phyloP scores from a whole-genome alignment of 2,888 invertebrate species.

The Brachylomia viminalis region DNA sequence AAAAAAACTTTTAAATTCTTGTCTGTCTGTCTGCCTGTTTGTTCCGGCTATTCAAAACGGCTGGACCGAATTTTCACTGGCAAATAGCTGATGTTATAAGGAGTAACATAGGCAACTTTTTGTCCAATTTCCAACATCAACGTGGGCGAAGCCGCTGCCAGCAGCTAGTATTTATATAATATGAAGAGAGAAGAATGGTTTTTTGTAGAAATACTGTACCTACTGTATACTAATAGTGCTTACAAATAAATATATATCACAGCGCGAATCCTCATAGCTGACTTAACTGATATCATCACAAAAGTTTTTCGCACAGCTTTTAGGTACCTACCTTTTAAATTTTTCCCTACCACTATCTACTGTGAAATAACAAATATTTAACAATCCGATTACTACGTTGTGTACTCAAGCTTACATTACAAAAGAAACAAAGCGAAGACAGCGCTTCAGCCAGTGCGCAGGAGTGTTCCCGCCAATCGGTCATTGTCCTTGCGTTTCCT shows the following conservation, averaged over 20 bases:
- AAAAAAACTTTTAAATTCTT: no score
- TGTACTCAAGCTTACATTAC: conserved; percentile 53
- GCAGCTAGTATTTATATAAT: no score
- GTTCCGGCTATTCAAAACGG: no score
- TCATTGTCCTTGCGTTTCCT: conserved; percentile 81
- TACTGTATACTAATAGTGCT: background rate
- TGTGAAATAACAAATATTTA: conserved; percentile 51
- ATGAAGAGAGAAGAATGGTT: background rate
- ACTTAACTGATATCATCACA: background rate
- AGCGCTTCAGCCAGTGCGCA: conserved; percentile 62
- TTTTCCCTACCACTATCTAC: conserved; percentile 22
- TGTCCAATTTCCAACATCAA: no score
- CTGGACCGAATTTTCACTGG: no score
- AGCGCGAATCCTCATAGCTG: conserved; percentile 1
- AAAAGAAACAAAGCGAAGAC: conserved; percentile 68
- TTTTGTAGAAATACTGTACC: background rate
- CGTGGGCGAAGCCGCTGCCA: no score
- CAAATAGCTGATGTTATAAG: no score
- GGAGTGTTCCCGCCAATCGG: conserved; percentile 76
- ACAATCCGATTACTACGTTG: conserved; percentile 46
- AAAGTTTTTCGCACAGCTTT: conserved; percentile 16
- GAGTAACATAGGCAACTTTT: no score
- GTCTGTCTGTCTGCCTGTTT: no score
- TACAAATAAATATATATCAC: background rate
- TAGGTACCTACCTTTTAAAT: background rate